Conservation (phyloP, 2,888 invertebrate genomes). For the Leptopterna dolabrata region DNA sequence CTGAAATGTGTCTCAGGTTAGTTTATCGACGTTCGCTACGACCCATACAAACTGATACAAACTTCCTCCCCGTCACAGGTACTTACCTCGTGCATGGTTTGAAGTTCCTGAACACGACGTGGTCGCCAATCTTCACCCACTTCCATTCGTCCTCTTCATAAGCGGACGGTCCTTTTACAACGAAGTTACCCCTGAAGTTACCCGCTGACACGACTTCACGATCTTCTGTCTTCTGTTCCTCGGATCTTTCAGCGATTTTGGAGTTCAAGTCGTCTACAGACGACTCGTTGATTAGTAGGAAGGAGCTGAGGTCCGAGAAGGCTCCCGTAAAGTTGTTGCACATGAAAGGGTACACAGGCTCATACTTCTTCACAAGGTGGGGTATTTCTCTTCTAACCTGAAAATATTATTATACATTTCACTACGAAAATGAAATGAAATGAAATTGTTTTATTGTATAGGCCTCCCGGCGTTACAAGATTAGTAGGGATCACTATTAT, state of each 20-base stretch:
- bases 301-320: conserved; percentile 76
- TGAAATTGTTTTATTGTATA: no score
- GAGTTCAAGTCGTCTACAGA: conserved; percentile 77
- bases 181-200: conserved; percentile 58
- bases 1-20: no score
- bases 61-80: no score
- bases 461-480: no score
- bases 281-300: conserved; percentile 75
- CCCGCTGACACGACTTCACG: conserved; percentile 69
- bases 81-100: conserved; percentile 55
- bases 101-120: conserved; percentile 49
- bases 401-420: no score
- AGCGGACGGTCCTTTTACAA: conserved; percentile 49
- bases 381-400: conserved; percentile 3
- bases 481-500: no score
- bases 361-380: not conserved
- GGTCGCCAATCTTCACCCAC: conserved; percentile 57
- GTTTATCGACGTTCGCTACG: no score
- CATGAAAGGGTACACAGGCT: not conserved
- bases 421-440: no score
- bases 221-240: not conserved
- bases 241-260: not conserved
- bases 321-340: conserved; percentile 67
- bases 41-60: no score
- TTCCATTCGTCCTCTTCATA: conserved; percentile 57